Evolutionary conservation across 2,888 invertebrate genomes (phyloP), one percentile per base, ranked within the genome.

Genomic region (Xestia ashworthii): DNA sequence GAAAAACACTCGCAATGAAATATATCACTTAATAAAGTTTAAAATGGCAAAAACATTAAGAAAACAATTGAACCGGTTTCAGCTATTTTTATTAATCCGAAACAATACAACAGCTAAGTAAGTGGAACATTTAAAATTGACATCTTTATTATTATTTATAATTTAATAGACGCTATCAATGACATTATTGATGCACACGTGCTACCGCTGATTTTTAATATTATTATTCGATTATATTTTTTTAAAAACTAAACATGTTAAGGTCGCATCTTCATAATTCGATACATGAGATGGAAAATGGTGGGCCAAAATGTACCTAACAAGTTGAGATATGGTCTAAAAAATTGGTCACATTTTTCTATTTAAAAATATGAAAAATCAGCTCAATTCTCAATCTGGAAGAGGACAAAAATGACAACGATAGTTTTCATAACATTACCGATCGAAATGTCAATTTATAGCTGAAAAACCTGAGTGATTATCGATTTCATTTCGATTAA

Each of bases 121-220:
- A n/a, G 32, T 46, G 46, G 50, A 11, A 22, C 22, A 41, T 53
- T 70, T 22, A 25, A 25, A 71, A 11, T 22, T 53, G 50, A 53
- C 50, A 71, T 53, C 50, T 53, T 44, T 53, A 44, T 53, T 44
- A 16, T 22, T 72, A 44, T 44, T 16, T 32, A 72, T 74, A 8
- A 3, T 6, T 1, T 16, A 11, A 32, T 16, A 14, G 16, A n/a
- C n/a, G 22, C 22, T 32, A 72, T 32, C 8, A 0, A 11, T n/a
- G 32, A 12, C n/a, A 19, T 32, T 16, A 53, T 9, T 12, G 8
- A 55, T 72, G 32, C 32, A 53, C 6, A 55, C 12, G 44, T 55
- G 72, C 16, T 53, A 22, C 22, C 8, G 32, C 16, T n/a, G 19
- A 25, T 22, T 19, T 38, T 19, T 14, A 44, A 55, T 12, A 22